Evolutionary conservation across 2,888 invertebrate genomes (phyloP), one percentile per base, ranked within the genome.

Genomic region (Heterodera filipjevi): DNA sequence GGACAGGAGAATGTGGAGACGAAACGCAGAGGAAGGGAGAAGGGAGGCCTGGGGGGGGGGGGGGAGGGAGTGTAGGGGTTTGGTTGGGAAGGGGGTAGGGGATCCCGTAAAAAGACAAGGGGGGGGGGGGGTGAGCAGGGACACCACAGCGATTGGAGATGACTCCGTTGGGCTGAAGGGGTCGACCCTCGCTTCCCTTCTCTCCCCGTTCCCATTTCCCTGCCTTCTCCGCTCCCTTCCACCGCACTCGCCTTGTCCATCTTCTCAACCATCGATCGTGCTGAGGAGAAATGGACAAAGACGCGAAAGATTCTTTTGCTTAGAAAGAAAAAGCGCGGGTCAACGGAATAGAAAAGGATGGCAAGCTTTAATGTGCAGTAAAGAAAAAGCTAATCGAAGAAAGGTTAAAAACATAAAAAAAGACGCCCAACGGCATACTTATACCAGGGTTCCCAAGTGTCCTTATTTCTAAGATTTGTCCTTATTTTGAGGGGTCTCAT

Each of bases 121-220:
- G 22, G 32, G 27, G 66, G 27, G 22, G 6, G 64, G 27, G 33
- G 66, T n/a, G n/a, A n/a, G n/a, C n/a, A n/a, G n/a, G 22, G 30
- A 68, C 33, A 33, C 22, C 68, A 33, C 35, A 6, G 32, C 68
- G 33, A 68, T 68, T 68, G 68, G 68, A 68, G 68, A 68, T 32
- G 68, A 35, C 68, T 32, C 33, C 33, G 35, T 14, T 27, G 68
- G 19, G 19, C 22, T 27, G 19, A 39, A 39, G 12, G 39, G 39
- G 12, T 12, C 32, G 32, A 27, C 35, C 33, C 19, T 35, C 68
- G 2, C 66, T 22, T 35, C 14, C 68, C 68, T 19, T 2, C 33
- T 22, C 32, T 22, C 16, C 12, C 68, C 68, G 32, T 35, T 33
- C 32, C 35, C 66, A 22, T 35, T 8, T 33, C 32, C 35, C 16